phyloP scores from a whole-genome alignment of 1,140 invertebrate genomes.

The Apis mellifera region Amel_HAv3.1 CM009931.2:15065501-15066000 shows the following conservation, averaged over 20 bases:
- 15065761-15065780: not conserved
- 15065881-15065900: conserved; percentile 88
- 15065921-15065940: conserved; percentile 89
- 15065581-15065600: conserved; percentile 97
- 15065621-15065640: conserved; percentile 89
- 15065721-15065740: conserved; percentile 75
- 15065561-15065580: conserved; percentile 93
- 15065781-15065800: conserved; percentile 86
- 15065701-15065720: conserved; percentile 92
- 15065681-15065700: conserved; percentile 90
- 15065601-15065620: conserved; percentile 91
- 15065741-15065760: not conserved
- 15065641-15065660: conserved; percentile 88
- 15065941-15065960: conserved; percentile 91
- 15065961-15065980: conserved; percentile 92
- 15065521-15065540: conserved; percentile 81
- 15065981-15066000: conserved; percentile 91
- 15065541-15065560: conserved; percentile 93
- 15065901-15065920: conserved; percentile 94
- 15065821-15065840: conserved; percentile 87
- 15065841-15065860: conserved; percentile 87
- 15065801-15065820: conserved; percentile 91
- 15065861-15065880: conserved; percentile 91
- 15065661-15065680: conserved; percentile 87
- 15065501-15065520: conserved; percentile 54